These are phyloP conservation scores for Monopis laevigella DNA, from an alignment of 2,888 invertebrate species.

Conservation along the genomic window DNA sequence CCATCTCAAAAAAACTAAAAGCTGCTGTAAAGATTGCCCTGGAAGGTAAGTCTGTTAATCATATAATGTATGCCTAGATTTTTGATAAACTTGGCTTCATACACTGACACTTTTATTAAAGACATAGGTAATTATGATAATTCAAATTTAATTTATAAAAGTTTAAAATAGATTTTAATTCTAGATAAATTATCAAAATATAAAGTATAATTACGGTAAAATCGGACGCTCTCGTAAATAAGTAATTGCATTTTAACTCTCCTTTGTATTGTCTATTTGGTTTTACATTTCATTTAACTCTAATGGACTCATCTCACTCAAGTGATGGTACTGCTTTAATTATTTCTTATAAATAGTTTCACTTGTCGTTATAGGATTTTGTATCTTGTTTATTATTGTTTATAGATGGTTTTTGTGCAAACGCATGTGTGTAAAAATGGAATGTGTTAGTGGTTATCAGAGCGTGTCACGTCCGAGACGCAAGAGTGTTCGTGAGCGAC, in stretches of 20 bases:
- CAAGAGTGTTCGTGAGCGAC: conserved; percentile 45
- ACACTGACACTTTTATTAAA: no score
- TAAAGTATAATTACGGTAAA: not conserved
- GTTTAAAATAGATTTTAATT: no score
- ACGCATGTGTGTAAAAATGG: conserved; percentile 50
- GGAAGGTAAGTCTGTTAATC: conserved; percentile 37
- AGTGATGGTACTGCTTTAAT: conserved; percentile 46
- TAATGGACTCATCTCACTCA: conserved; percentile 34
- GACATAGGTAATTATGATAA: no score
- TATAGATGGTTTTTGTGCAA: no score
- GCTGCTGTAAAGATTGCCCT: conserved; percentile 53
- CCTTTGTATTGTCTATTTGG: conserved; percentile 28
- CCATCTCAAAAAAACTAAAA: conserved; percentile 28
- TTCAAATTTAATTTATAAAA: no score
- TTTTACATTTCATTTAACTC: conserved; percentile 45
- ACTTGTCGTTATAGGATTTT: conserved; percentile 28
- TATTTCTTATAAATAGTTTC: conserved; percentile 23
- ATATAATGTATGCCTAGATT: not conserved
- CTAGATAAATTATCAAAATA: no score
- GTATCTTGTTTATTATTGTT: no score
- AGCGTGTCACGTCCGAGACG: conserved; percentile 46
- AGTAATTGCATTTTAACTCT: conserved; percentile 35
- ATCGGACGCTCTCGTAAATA: not conserved
- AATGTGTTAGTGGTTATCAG: conserved; percentile 46
- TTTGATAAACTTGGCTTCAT: no score